Percentiles rank a stretch among this genome's conserved stretches.
These are phyloP conservation scores for Netelia melanura DNA, from an alignment of 2,888 invertebrate genomes.

Conservation along the genomic window DNA sequence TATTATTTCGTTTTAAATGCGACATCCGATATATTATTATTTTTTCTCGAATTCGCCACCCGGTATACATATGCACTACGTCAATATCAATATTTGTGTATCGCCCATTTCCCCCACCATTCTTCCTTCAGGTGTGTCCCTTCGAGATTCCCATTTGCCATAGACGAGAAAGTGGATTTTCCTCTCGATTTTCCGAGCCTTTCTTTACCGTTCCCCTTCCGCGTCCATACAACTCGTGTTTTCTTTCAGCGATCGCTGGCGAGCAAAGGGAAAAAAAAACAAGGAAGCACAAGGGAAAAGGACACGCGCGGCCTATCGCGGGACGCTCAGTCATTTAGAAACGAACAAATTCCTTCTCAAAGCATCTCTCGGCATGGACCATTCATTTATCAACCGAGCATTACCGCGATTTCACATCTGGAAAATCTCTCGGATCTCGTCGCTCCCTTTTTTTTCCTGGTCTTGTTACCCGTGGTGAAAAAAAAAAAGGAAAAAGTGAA, in stretches of 20 bases:
- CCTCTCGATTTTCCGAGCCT: constrained; percentile 23
- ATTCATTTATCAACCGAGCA: constrained; percentile 63
- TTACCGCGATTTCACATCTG: constrained; percentile 56
- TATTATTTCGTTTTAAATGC: too few relatives aligned
- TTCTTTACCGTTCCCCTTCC: not conserved
- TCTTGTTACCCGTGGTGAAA: constrained; percentile 6
- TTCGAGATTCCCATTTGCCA: constrained; percentile 21
- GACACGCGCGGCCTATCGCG: not conserved
- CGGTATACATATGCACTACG: constrained; percentile 21
- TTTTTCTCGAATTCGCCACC: too few relatives aligned
- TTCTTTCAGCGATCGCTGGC: constrained; percentile 29
- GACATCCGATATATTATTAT: too few relatives aligned
- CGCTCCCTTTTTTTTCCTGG: constrained; percentile 20
- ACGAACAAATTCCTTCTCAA: constrained; percentile 46
- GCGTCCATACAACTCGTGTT: constrained; percentile 15
- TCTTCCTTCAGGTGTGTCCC: constrained; percentile 26
- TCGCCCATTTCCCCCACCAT: not conserved
- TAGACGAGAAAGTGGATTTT: constrained; percentile 56
- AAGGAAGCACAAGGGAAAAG: constrained; percentile 11
- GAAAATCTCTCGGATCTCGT: constrained; percentile 50
- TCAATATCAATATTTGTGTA: constrained; percentile 55
- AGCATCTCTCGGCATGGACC: constrained; percentile 31
- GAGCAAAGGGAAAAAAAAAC: constrained; percentile 3
- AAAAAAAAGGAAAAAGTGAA: constrained; percentile 33
- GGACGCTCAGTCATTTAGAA: constrained; percentile 43